Evolutionary conservation across 2,113 vertebrate genomes (phyloP).

Genomic region (Rissa tridactyla): DNA sequence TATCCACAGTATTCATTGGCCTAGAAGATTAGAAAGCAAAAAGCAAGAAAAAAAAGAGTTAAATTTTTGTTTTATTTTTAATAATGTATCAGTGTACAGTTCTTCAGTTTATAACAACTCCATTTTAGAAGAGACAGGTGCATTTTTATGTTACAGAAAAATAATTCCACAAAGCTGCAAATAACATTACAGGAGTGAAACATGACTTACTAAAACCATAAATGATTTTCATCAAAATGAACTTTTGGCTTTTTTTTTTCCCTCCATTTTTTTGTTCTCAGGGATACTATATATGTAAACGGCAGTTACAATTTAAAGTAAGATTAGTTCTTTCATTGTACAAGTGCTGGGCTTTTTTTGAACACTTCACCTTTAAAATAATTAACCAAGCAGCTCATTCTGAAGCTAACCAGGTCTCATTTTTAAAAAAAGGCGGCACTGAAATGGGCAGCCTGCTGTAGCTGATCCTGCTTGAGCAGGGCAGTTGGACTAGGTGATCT

Average conservation of each 20-base stretch:
- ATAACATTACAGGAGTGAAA: background rate
- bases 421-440: background rate
- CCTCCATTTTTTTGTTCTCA: background rate
- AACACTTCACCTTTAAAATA: background rate
- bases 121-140: background rate
- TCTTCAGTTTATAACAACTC: background rate
- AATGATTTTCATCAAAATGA: background rate
- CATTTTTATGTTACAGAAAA: background rate
- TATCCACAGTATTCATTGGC: background rate
- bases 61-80: background rate
- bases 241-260: background rate
- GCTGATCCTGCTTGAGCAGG: background rate
- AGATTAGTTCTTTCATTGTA: background rate
- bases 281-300: background rate
- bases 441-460: background rate
- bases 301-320: background rate
- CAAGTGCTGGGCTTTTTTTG: background rate
- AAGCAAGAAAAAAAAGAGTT: background rate
- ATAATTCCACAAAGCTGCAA: background rate
- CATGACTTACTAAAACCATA: background rate
- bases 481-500: background rate
- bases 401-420: background rate
- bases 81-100: background rate
- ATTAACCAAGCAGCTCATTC: background rate
- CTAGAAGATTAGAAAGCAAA: background rate